phyloP scores from a whole-genome alignment of 1,140 invertebrate species.

The Philopotamus ludificatus region DNA sequence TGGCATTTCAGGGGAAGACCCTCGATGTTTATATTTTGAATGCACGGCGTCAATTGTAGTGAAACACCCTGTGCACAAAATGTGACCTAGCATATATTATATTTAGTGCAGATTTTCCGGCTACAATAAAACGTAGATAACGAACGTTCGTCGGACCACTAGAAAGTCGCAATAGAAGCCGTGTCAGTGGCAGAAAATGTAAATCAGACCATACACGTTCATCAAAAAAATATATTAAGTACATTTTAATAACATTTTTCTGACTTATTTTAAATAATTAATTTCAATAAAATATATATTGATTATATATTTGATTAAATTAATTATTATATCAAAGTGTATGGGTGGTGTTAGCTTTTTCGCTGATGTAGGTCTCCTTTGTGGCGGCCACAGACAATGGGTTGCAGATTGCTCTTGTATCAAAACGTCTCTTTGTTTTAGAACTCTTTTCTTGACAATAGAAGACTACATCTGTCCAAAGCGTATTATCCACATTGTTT shows the following conservation, averaged over 20 bases:
- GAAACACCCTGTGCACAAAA: background rate
- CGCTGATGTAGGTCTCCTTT: slow-evolving; percentile 41
- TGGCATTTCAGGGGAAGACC: background rate
- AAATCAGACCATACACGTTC: background rate
- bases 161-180: slow-evolving; percentile 15
- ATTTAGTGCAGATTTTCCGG: slow-evolving; percentile 29
- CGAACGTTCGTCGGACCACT: slow-evolving; percentile 18
- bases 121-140: slow-evolving; percentile 41
- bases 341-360: slow-evolving; percentile 17
- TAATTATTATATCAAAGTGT: background rate
- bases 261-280: too few species aligned
- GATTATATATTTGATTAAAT: background rate
- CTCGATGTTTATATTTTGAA: too few species aligned
- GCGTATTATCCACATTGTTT: slow-evolving; percentile 4
- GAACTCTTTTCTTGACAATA: slow-evolving; percentile 27
- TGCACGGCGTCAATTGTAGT: too few species aligned
- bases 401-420: slow-evolving; percentile 34
- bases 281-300: too few species aligned
- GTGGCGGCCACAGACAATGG: slow-evolving; percentile 34
- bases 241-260: background rate
- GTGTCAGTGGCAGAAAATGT: slow-evolving; percentile 15
- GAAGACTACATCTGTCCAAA: slow-evolving; percentile 20
- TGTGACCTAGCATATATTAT: background rate
- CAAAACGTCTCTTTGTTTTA: slow-evolving; percentile 30
- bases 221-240: background rate